These are phyloP conservation scores for Trichoplusia ni DNA, from an alignment of 1,140 invertebrate genomes.

Conservation along the genomic window DNA sequence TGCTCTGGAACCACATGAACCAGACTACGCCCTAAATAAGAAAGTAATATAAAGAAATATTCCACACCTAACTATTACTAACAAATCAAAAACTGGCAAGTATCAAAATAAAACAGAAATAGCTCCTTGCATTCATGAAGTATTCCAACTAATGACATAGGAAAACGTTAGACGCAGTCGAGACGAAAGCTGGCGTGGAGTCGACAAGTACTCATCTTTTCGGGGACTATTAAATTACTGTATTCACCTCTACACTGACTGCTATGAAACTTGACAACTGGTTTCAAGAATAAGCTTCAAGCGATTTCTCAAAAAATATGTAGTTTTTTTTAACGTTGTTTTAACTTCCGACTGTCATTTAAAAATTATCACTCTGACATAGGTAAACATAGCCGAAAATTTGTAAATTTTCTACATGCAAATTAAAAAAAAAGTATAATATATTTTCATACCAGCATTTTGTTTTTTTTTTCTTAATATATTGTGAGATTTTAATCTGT, in stretches of 20 bases:
- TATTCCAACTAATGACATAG: constrained; percentile 24
- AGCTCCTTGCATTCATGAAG: background rate
- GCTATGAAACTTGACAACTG: constrained; percentile 25
- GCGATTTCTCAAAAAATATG: no score
- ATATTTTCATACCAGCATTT: background rate
- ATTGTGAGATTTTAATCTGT: no score
- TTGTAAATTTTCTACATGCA: background rate
- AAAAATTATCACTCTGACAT: no score
- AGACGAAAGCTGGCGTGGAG: constrained; percentile 18
- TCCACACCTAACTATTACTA: no score
- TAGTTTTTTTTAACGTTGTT: no score
- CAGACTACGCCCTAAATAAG: no score
- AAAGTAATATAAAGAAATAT: no score
- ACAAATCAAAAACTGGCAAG: no score
- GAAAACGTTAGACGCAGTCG: background rate
- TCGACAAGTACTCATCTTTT: constrained; percentile 46
- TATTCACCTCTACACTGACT: constrained; percentile 39
- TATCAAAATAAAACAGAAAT: background rate
- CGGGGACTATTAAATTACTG: constrained; percentile 50
- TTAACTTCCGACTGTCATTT: no score
- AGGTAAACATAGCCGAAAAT: no score
- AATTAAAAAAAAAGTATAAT: background rate
- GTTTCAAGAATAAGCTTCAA: constrained; percentile 9
- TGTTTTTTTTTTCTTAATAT: no score
- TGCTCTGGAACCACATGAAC: no score